These are phyloP conservation scores for Oenanthe oenanthe DNA, from an alignment of 2,113 vertebrate species.

Conservation along the genomic window DNA sequence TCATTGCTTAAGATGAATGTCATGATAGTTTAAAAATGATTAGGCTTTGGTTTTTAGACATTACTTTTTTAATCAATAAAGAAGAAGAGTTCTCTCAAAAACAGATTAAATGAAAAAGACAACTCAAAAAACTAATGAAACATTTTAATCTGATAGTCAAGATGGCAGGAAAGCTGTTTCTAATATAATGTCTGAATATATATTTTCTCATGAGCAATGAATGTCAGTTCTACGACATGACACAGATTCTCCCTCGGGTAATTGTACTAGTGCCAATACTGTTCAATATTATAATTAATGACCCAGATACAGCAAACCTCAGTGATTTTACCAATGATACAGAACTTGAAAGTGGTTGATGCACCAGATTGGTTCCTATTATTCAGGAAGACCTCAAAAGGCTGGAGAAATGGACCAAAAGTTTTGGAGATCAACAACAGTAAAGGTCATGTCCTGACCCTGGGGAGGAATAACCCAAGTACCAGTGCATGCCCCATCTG, in stretches of 20 bases:
- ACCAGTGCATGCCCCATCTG: not conserved
- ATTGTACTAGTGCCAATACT: not conserved
- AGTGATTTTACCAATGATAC: not conserved
- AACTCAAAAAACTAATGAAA: not conserved
- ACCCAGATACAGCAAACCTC: not conserved
- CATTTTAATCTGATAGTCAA: not conserved
- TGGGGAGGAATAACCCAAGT: not conserved
- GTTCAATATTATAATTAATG: not conserved
- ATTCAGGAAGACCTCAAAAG: not conserved
- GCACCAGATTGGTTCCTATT: accelerated
- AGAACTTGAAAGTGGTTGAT: not conserved
- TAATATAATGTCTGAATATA: not conserved
- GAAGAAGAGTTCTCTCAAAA: not conserved
- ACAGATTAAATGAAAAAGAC: not conserved
- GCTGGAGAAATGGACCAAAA: not conserved
- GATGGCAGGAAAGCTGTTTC: not conserved
- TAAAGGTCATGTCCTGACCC: not conserved
- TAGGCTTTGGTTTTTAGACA: not conserved
- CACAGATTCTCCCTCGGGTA: not conserved
- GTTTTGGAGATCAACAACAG: not conserved
- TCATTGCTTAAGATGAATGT: not conserved
- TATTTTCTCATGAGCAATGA: not conserved
- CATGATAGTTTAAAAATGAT: not conserved
- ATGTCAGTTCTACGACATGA: not conserved
- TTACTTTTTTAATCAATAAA: not conserved